Percentiles rank a stretch among this genome's conserved stretches.
Evolutionary conservation across 2,888 invertebrate genomes (phyloP).

Genomic region (Prenolepis imparis): DNA sequence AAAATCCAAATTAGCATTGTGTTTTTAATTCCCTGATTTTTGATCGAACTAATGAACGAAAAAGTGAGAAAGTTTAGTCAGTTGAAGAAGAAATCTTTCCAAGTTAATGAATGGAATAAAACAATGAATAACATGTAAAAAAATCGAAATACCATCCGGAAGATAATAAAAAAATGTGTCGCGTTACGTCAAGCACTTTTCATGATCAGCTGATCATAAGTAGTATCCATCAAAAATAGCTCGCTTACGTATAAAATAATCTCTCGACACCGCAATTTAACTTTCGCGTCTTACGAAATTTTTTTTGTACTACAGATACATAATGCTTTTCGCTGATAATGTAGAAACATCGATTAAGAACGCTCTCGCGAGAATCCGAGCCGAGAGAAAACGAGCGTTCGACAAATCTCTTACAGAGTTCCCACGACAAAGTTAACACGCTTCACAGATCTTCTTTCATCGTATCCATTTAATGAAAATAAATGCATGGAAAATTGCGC

Average conservation of each 20-base stretch:
- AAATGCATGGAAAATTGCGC: conserved; percentile 62
- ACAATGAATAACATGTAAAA: too few species aligned
- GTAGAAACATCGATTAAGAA: conserved; percentile 31
- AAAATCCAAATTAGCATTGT: neutral
- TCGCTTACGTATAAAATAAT: too few species aligned
- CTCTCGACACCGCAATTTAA: neutral
- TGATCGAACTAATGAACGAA: too few species aligned
- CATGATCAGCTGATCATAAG: too few species aligned
- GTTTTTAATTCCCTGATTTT: neutral
- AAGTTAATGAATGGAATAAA: too few species aligned
- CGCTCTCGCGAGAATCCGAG: conserved; percentile 27
- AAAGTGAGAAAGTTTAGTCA: too few species aligned
- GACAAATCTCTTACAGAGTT: conserved; percentile 33
- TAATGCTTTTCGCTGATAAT: neutral
- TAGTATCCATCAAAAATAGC: too few species aligned
- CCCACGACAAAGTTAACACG: conserved; percentile 26
- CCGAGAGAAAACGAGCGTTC: conserved; percentile 33
- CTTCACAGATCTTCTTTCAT: conserved; percentile 19
- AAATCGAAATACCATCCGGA: too few species aligned
- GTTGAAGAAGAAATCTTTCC: too few species aligned
- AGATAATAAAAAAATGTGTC: too few species aligned
- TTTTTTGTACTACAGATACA: neutral
- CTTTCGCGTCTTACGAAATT: conserved; percentile 13
- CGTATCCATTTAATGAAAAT: conserved; percentile 53
- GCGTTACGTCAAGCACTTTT: too few species aligned